Conservation (phyloP, 2,888 invertebrate species). For the Drosophila mimica region DNA sequence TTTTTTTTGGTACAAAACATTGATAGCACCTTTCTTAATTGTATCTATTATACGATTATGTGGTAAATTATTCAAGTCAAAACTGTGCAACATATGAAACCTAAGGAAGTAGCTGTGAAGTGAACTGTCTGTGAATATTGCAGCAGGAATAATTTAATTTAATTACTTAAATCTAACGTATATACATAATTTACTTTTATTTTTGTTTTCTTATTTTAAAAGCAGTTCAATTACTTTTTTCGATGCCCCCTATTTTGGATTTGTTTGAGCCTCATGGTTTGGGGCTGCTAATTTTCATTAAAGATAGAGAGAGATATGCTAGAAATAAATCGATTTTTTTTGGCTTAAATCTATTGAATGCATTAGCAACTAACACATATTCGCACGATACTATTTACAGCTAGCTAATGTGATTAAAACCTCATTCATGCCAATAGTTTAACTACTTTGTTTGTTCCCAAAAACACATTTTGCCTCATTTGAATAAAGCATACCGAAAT, state of each 20-base stretch:
- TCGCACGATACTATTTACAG: constrained; percentile 57
- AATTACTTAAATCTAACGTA: constrained; percentile 50
- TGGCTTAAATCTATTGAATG: constrained; percentile 42
- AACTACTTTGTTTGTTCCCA: constrained; percentile 85
- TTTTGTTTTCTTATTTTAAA: not conserved
- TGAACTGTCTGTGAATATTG: constrained; percentile 23
- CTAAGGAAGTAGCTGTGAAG: constrained; percentile 34
- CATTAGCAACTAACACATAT: constrained; percentile 39
- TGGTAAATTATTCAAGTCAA: constrained; percentile 22
- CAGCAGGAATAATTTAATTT: constrained; percentile 4
- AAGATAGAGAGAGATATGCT: constrained; percentile 57
- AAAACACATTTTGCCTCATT: constrained; percentile 79
- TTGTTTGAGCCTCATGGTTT: constrained; percentile 43
- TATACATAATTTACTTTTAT: constrained; percentile 52
- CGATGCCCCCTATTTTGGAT: constrained; percentile 38
- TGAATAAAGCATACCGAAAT: constrained; percentile 56
- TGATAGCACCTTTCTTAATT: constrained; percentile 69
- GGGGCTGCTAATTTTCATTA: constrained; percentile 42
- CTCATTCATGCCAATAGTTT: constrained; percentile 72
- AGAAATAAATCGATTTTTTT: constrained; percentile 38
- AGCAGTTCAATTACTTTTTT: constrained; percentile 10
- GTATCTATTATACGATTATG: constrained; percentile 12
- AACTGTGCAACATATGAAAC: constrained; percentile 53
- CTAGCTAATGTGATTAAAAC: constrained; percentile 58
- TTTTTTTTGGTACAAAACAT: constrained; percentile 60